Evolutionary conservation across 2,113 vertebrate genomes (phyloP), one percentile per base, ranked within the genome.

Genomic region (Chionis minor): DNA sequence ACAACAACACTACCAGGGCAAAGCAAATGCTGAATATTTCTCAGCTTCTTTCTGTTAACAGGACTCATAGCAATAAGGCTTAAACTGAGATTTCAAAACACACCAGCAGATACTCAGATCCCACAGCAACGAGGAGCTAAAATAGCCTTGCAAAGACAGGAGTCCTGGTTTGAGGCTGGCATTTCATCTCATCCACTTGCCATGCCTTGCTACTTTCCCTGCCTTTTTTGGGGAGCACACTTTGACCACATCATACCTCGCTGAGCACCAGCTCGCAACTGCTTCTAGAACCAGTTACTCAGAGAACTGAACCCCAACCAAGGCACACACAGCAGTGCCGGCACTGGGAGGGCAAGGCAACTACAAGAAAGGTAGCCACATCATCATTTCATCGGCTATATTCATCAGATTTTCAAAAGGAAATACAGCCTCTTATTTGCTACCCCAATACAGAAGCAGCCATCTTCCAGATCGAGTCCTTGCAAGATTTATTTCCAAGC

Each of bases 381-480:
- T 13, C 6, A 0, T 16, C 21, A 14, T 2, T 10, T 49, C 35
- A 24, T 40, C 28, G 35, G 42, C 38, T 27, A 13, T 1, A 5
- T 17, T 42, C 38, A 32, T 22, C 20, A 13, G 15, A 22, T 47
- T 38, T 65, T 14, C 9, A 8, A 35, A 77, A 75, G 45, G 30
- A 59, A 47, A 65, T 11, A 7, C 2, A 26, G 28, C 9, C 51
- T 69, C 44, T 13, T 42, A 33, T 13, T 47, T 33, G 18, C 44
- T 20, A 35, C 8, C n/a, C 20, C 35, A 2, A 27, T 6, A n/a
- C 30, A 42, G 63, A 58, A 71, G n/a, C 58, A 44, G 47, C 40
- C 15, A 16, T 26, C 30, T 32, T 42, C 66, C 66, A 45, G 22
- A 44, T 1, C 7, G 3, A 87, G 24, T 14, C 30, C 40, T 7